A percentile compares a stretch with the other conserved stretches of the same genome.
These are phyloP conservation scores for Omphaloscelis lunosa DNA, from an alignment of 2,888 invertebrate species.

Conservation along the genomic window DNA sequence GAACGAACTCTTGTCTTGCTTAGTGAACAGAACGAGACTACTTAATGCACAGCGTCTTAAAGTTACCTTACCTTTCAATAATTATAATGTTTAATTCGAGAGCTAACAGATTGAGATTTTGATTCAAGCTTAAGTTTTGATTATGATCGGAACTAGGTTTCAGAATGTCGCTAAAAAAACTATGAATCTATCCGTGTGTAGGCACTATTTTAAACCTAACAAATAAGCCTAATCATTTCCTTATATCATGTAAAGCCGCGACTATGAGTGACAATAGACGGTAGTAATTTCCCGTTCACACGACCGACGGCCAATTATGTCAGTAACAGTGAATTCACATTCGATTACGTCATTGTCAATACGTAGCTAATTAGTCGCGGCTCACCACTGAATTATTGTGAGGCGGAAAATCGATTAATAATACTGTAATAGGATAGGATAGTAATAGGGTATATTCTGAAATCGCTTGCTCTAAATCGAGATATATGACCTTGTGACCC, in stretches of 20 bases:
- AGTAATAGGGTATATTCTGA: neutral
- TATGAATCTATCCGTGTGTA: neutral
- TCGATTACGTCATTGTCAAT: slow-evolving; percentile 25
- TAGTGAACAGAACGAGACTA: neutral
- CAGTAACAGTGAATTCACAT: neutral
- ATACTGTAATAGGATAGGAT: neutral
- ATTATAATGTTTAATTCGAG: neutral
- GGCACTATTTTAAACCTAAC: neutral
- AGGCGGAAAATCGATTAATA: neutral
- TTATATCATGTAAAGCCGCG: neutral
- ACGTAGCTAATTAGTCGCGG: slow-evolving; percentile 21
- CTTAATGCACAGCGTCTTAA: neutral
- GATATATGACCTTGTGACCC: neutral
- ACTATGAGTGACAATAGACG: too few relatives aligned
- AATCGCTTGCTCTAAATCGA: neutral
- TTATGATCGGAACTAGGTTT: neutral
- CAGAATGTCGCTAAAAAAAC: neutral
- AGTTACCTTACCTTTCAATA: neutral
- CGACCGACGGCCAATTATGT: neutral
- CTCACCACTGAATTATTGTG: slow-evolving; percentile 1
- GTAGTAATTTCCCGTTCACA: neutral
- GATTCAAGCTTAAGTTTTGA: neutral
- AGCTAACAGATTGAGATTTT: neutral
- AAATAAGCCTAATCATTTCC: neutral
- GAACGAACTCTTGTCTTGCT: neutral